phyloP scores from a whole-genome alignment of 1,140 invertebrate genomes.

The Ostrea edulis region DNA sequence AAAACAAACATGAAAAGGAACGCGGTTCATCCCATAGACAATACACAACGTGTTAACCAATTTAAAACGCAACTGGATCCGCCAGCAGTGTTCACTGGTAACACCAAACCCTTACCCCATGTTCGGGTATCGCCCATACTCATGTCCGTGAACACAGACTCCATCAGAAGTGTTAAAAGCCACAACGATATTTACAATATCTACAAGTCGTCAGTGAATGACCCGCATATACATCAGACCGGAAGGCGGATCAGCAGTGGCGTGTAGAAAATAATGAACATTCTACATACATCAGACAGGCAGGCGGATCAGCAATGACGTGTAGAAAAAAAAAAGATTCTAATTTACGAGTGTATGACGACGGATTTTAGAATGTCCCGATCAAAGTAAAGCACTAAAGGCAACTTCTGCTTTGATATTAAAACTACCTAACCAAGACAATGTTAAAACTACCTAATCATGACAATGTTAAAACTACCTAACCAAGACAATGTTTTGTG shows the following conservation, averaged over 20 bases:
- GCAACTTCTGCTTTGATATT: background rate
- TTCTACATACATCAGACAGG: background rate
- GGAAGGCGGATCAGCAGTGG: background rate
- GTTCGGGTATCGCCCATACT: background rate
- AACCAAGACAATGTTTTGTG: background rate
- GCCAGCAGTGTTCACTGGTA: background rate
- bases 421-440: background rate
- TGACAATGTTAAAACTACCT: background rate
- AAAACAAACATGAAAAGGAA: background rate
- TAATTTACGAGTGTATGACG: background rate
- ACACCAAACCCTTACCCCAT: background rate
- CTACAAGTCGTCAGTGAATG: slow-evolving; percentile 7
- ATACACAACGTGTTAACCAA: background rate
- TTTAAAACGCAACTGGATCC: background rate
- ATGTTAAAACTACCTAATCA: background rate
- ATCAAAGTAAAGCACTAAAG: background rate
- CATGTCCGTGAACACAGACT: background rate
- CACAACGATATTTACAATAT: slow-evolving; percentile 29
- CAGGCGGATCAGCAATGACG: background rate
- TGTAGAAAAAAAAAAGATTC: too few relatives aligned
- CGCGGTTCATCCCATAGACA: background rate
- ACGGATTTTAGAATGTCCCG: background rate
- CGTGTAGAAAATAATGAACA: background rate
- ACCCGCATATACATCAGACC: background rate
- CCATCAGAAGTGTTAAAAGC: background rate